Conservation (phyloP, 2,113 vertebrate genomes). For the Halichoeres trimaculatus region DNA sequence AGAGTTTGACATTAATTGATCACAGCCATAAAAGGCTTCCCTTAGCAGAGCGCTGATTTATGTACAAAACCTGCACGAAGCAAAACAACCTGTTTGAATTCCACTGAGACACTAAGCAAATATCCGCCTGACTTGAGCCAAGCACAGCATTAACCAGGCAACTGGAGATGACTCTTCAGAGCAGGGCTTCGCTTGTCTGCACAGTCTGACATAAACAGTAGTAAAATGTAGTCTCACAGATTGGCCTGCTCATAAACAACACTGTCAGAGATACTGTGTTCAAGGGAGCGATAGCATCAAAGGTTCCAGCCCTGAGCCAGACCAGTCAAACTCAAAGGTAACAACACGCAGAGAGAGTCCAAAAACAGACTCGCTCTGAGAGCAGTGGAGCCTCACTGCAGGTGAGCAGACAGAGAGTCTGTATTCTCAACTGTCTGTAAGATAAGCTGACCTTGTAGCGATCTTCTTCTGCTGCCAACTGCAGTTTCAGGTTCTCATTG, state of each 20-base stretch:
- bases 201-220: constrained; percentile 81
- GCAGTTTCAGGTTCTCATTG: constrained; percentile 89
- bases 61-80: constrained; percentile 44
- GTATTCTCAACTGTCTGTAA: neutral
- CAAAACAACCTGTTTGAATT: constrained; percentile 74
- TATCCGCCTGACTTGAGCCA: constrained; percentile 73
- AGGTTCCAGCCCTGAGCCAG: constrained; percentile 60
- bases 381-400: constrained; percentile 5
- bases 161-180: constrained; percentile 65
- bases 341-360: constrained; percentile 37
- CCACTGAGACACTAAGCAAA: constrained; percentile 67
- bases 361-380: constrained; percentile 36
- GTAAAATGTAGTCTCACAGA: constrained; percentile 80
- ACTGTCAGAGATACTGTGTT: constrained; percentile 69
- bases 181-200: constrained; percentile 66
- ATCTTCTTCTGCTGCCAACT: constrained; percentile 90
- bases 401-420: constrained; percentile 12
- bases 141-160: constrained; percentile 78
- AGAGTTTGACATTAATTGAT: constrained; percentile 53
- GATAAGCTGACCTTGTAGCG: constrained; percentile 88
- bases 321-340: constrained; percentile 62
- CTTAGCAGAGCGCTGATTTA: constrained; percentile 64
- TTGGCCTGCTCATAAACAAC: constrained; percentile 78
- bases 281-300: constrained; percentile 69
- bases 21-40: constrained; percentile 57